Evolutionary conservation across 2,113 vertebrate genomes (phyloP), one percentile per base, ranked within the genome.

Genomic region (Halichoerus grypus): DNA sequence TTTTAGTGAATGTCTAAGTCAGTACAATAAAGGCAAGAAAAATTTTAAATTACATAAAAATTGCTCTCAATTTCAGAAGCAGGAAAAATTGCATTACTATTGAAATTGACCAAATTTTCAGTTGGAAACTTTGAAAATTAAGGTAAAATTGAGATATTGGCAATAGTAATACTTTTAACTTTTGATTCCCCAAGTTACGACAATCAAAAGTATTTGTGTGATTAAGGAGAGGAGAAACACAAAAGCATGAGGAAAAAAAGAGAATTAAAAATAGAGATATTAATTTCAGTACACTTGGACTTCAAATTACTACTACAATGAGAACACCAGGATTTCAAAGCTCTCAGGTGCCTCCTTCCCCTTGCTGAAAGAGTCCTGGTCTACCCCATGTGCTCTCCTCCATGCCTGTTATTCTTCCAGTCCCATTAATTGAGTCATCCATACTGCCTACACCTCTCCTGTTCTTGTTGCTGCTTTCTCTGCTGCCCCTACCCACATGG

Each of bases 331-430:
- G 13, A 65, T 13, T 21, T 46, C 46, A 55, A 65, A 36, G 24
- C 8, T 89, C 18, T 67, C 19, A 33, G 39, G 11, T 24, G 4
- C 15, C 26, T 51, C 16, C 7, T 18, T 83, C 5, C 61, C 82
- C 24, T 24, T 87, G 7, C 31, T 83, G 19, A 65, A n/a, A 81
- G 59, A 12, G 10, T 21, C 16, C 10, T 83, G 4, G n/a, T 57
- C 22, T 0, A 69, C 46, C 1, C 11, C 6, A 28, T 18, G 22
- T 42, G 19, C 16, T 36, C 9, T 19, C 1, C 63, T 72, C 24
- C n/a, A n/a, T 0, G 12, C 5, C 33, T 69, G 0, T 69, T 59
- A 61, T 0, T 31, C 31, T 53, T 24, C 8, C 6, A 59, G 5
- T 26, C 4, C 14, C 24, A 42, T 63, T n/a, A 26, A 82, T 46